Percentiles rank a stretch among this genome's conserved stretches.
Conservation (phyloP, 2,113 vertebrate species). For the Nematolebias whitei region DNA sequence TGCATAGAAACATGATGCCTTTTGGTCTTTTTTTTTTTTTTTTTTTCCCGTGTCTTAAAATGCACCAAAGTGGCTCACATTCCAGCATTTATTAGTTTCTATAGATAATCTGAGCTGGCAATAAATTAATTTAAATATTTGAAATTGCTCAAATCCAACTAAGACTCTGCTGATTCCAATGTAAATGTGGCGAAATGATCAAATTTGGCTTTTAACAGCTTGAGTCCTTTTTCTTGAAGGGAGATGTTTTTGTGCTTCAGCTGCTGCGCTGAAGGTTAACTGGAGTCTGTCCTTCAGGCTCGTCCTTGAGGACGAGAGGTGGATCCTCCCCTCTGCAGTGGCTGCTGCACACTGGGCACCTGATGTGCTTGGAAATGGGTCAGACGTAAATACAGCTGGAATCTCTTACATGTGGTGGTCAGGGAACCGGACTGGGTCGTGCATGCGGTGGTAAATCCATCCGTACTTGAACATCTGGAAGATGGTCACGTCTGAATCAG, state of each 20-base stretch:
- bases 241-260: neutral
- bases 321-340: slow-evolving; percentile 75
- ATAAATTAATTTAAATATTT: neutral
- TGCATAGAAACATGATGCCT: slow-evolving; percentile 45
- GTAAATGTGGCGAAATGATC: neutral
- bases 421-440: neutral
- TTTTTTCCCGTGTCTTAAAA: neutral
- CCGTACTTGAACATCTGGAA: too few species aligned
- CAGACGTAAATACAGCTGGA: slow-evolving; percentile 32
- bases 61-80: neutral
- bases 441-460: neutral
- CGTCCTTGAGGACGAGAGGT: slow-evolving; percentile 62
- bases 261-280: slow-evolving; percentile 41
- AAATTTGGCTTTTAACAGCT: neutral
- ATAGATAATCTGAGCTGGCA: neutral
- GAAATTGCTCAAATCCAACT: too few species aligned
- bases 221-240: neutral
- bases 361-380: slow-evolving; percentile 68
- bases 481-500: too few species aligned
- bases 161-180: too few species aligned
- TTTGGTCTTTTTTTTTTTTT: neutral
- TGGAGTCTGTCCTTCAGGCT: slow-evolving; percentile 69
- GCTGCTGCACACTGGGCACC: slow-evolving; percentile 67
- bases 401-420: slow-evolving; percentile 37
- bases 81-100: neutral